These are phyloP conservation scores for Metacarcinus magister DNA, from an alignment of 2,888 invertebrate species.

Conservation along the genomic window DNA sequence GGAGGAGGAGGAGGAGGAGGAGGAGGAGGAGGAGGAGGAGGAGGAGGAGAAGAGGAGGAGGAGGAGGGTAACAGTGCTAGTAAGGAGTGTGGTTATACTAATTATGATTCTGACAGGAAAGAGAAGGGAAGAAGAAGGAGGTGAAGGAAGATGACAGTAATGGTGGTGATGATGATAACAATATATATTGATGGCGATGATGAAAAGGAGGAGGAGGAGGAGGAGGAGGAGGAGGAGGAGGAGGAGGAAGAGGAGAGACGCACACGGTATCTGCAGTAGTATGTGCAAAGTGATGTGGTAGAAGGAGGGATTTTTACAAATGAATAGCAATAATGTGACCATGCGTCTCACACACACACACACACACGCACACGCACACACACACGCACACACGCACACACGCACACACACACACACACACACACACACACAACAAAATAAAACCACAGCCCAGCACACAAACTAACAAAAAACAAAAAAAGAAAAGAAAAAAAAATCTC, in stretches of 20 bases:
- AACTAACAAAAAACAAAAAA: not conserved
- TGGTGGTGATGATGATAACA: constrained; percentile 37
- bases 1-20: not conserved
- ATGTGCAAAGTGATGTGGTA: not conserved
- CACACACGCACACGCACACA: constrained; percentile 52
- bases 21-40: not conserved
- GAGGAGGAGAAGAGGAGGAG: not conserved
- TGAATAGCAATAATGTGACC: not conserved
- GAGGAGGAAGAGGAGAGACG: not conserved
- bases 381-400: constrained; percentile 15
- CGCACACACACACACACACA: not conserved
- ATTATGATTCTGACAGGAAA: constrained; percentile 23
- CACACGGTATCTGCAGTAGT: not conserved
- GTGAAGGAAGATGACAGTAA: constrained; percentile 49
- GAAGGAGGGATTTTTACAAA: not conserved
- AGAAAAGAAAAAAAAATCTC: not conserved
- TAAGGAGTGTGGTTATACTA: constrained; percentile 28
- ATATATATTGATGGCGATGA: constrained; percentile 31
- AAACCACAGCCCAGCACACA: not conserved
- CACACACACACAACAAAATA: not conserved
- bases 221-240: constrained; percentile 17
- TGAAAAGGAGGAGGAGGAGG: constrained; percentile 4
- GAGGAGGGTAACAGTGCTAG: constrained; percentile 21
- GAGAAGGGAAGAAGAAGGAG: constrained; percentile 43
- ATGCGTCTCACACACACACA: not conserved